Evolutionary conservation across 2,888 invertebrate genomes (phyloP), one percentile per base, ranked within the genome.

Genomic region (Athalia circularis): DNA sequence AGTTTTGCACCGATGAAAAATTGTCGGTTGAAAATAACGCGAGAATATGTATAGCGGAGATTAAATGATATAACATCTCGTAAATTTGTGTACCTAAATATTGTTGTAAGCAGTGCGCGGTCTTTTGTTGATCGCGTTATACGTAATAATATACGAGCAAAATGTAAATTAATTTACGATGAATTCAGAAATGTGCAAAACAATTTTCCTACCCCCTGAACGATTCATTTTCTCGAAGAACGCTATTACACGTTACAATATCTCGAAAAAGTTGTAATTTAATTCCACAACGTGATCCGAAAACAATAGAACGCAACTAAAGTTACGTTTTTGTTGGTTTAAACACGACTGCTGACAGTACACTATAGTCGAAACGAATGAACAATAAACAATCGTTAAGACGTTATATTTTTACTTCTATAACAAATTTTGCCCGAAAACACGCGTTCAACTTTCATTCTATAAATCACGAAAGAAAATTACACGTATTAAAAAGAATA

Each of bases 211-310:
- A 2, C 29, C 29, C 29, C 29, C 29, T 29, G 4, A 54, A 54
- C 54, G n/a, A 54, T 54, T 54, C n/a, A 11, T 54, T 54, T n/a
- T 54, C n/a, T 54, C 54, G 54, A 54, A 54, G 2, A 4, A 3
- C 29, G 5, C 8, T 7, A 13, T 47, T 72, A 59, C 45, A 72
- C n/a, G n/a, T n/a, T n/a, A n/a, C n/a, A n/a, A n/a, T n/a, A 72
- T 47, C 72, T 72, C 59, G 72, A 47, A 57, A 59, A 52, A 72
- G 59, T 59, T 59, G 57, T 72, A 47, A 72, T 59, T 43, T 43
- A 72, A 72, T 72, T 72, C 57, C 45, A 4, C n/a, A 57, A n/a
- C n/a, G 52, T 54, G 15, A 70, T 54, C 29, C 2, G 52, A 52
- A 70, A 54, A 54, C 65, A 65, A 43, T 48, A 43, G 15, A 64